Evolutionary conservation across 2,888 invertebrate genomes (phyloP), one percentile per base, ranked within the genome.

Genomic region (Trichacis sp.): DNA sequence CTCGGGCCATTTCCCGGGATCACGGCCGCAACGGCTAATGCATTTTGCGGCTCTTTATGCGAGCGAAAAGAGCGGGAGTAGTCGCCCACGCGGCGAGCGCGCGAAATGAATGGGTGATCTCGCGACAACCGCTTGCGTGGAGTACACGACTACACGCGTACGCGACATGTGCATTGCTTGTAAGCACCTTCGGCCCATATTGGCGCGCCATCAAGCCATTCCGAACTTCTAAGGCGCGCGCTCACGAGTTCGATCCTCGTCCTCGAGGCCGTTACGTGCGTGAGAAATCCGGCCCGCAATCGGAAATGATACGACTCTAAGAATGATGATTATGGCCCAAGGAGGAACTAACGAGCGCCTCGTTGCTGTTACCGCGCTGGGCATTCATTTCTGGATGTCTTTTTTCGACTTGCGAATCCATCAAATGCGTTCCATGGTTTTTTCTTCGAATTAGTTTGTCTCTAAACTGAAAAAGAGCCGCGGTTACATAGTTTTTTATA

Each of bases 11-110:
- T 42, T 42, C 17, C 42, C 42, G 42, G 17, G 42, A 18, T 63
- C 48, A 49, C 18, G 45, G 45, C 54, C 48, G 58, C 48, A 43
- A 51, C 48, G 45, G 52, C 58, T 58, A 64, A 64, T 59, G 55
- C 45, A 52, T 64, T 66, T 65, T 51, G 65, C 61, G 57, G 54
- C 58, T 58, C 56, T 64, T 60, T 64, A 61, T 66, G 33, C 62
- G 62, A 62, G 51, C 64, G 12, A 48, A 47, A 47, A 56, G 47
- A 58, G n/a, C n/a, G n/a, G n/a, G n/a, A n/a, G n/a, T n/a, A 50
- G 24, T 42, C 61, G 66, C 61, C 66, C 58, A 66, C 61, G 61
- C 55, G 50, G 51, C 19, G 47, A 53, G 51, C 58, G 60, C 57
- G 59, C 57, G 56, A 66, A 66, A 66, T 66, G 66, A 66, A 66